Conservation (phyloP, 2,113 vertebrate genomes). For the Peromyscus maniculatus region DNA sequence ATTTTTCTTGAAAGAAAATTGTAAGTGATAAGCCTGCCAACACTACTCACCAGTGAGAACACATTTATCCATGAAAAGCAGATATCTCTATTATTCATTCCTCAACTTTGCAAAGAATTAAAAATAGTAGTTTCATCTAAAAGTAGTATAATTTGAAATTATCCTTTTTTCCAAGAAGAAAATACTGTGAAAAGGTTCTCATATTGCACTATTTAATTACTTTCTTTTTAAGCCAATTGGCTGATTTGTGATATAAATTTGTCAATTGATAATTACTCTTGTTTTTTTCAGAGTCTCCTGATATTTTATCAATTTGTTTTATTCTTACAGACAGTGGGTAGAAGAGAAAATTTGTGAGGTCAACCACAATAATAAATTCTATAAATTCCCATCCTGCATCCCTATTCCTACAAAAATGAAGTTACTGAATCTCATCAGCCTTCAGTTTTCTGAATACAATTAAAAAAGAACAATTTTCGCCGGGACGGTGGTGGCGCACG, state of each 20-base stretch:
- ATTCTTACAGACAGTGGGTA: background rate
- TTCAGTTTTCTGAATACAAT: slow-evolving; percentile 23
- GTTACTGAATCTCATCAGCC: background rate
- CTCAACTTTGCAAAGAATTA: slow-evolving; percentile 44
- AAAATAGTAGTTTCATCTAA: slow-evolving; percentile 46
- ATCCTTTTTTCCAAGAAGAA: slow-evolving; percentile 30
- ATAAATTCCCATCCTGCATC: background rate
- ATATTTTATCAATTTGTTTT: slow-evolving; percentile 25
- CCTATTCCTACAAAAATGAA: background rate
- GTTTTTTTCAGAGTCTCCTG: background rate
- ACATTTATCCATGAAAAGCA: background rate
- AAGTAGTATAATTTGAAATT: slow-evolving; percentile 19
- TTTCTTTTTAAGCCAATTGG: slow-evolving; percentile 40
- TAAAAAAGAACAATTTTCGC: background rate
- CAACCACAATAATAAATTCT: background rate
- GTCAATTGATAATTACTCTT: background rate
- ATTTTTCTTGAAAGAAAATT: slow-evolving; percentile 47
- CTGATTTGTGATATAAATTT: slow-evolving; percentile 5
- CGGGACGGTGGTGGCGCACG: too few relatives aligned
- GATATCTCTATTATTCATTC: background rate
- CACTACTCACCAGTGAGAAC: background rate
- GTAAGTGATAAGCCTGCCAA: background rate
- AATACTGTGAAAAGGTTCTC: background rate
- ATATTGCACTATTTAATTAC: background rate
- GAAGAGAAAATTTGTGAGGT: slow-evolving; percentile 36